Conservation (phyloP, 2,888 invertebrate genomes). For the Neria commutata region DNA sequence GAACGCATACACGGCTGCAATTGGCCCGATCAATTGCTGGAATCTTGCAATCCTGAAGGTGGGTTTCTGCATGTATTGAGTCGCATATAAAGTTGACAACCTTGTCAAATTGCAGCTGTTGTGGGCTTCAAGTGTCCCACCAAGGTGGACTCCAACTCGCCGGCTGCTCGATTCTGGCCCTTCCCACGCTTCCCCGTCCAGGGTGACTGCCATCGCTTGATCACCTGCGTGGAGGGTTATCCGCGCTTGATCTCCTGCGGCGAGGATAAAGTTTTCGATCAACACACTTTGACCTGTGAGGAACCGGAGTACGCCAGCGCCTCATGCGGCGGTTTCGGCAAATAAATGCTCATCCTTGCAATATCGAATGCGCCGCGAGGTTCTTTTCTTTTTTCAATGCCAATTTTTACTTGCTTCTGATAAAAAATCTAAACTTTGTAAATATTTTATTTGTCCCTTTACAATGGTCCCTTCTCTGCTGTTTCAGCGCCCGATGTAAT, state of each 20-base stretch:
- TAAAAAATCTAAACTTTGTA: background rate
- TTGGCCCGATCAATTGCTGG: conserved; percentile 89
- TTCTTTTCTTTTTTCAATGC: no score
- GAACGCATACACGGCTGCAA: conserved; percentile 87
- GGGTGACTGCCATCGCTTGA: conserved; percentile 84
- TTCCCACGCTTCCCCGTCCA: conserved; percentile 89
- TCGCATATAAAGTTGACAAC: background rate
- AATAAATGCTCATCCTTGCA: conserved; percentile 34
- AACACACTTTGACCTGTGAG: conserved; percentile 81
- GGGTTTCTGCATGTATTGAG: conserved; percentile 34
- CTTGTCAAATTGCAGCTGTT: conserved; percentile 67
- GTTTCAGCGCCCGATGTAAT: no score
- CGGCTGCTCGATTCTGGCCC: conserved; percentile 89
- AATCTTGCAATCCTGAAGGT: conserved; percentile 90
- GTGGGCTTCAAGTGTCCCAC: conserved; percentile 92
- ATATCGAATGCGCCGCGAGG: no score
- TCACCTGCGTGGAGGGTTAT: conserved; percentile 89
- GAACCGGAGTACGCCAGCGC: conserved; percentile 62
- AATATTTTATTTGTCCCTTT: background rate
- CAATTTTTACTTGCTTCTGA: background rate
- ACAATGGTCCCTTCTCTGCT: background rate
- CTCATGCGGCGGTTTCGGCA: conserved; percentile 52
- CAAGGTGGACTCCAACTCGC: conserved; percentile 79
- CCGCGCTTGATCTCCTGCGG: conserved; percentile 88
- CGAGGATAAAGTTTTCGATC: conserved; percentile 86